A percentile compares a stretch with the other conserved stretches of the same genome.
phyloP scores from a whole-genome alignment of 2,113 vertebrate species.

The Hyperopisus bebe region DNA sequence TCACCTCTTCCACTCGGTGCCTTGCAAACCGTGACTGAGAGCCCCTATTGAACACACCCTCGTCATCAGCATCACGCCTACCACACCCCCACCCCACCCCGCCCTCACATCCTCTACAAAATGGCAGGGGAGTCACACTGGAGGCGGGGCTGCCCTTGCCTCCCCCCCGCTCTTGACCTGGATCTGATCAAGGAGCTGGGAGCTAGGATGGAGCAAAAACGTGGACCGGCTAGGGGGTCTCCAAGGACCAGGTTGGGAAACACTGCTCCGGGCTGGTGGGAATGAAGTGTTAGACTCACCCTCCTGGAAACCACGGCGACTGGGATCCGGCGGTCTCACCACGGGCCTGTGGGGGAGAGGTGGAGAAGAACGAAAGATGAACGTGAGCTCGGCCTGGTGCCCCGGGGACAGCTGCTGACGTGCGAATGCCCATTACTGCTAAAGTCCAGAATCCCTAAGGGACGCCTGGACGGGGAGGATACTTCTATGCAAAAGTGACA shows the following conservation, averaged over 20 bases:
- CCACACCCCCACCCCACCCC: neutral
- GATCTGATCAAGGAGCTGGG: neutral
- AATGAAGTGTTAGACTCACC: constrained; percentile 54
- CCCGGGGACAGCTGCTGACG: neutral
- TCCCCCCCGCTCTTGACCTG: neutral
- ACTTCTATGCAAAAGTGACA: neutral
- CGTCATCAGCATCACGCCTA: neutral
- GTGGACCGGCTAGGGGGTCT: neutral
- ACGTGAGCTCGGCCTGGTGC: neutral
- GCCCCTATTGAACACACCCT: neutral
- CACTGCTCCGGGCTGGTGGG: neutral
- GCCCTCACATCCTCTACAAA: neutral
- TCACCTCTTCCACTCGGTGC: neutral
- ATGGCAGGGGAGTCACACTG: neutral
- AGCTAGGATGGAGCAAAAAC: no score
- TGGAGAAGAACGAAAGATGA: neutral
- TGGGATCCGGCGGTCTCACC: constrained; percentile 69
- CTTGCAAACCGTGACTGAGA: neutral
- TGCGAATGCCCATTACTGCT: neutral
- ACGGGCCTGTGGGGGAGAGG: constrained; percentile 54
- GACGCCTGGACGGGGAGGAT: neutral
- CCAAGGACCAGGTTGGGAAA: neutral
- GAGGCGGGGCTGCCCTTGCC: neutral
- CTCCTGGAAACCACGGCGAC: constrained; percentile 76
- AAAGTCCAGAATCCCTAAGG: neutral